Evolutionary conservation across 1,140 invertebrate genomes (phyloP).

Genomic region (Pogonognathellus flavescens): DNA sequence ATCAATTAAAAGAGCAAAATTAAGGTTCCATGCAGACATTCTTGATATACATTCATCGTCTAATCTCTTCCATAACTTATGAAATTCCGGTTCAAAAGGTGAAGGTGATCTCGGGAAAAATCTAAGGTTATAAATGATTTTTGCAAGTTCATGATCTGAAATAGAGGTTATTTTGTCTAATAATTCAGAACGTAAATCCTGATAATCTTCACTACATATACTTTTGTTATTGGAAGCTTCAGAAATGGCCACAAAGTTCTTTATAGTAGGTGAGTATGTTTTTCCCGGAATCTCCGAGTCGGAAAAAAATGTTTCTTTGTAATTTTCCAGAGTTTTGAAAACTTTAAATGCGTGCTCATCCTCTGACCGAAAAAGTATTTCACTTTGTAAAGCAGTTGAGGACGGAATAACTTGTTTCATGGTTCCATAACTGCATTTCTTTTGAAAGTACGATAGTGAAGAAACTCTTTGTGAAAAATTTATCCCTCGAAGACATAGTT

Average conservation of each 20-base stretch:
- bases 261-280: background rate
- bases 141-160: background rate
- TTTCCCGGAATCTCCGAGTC: background rate
- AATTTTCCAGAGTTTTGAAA: background rate
- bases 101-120: background rate
- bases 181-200: background rate
- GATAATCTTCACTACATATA: background rate
- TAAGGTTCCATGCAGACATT: slow-evolving; percentile 69
- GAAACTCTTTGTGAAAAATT: too few relatives aligned
- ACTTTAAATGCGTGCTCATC: background rate
- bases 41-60: slow-evolving; percentile 73
- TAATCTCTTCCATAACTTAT: slow-evolving; percentile 72
- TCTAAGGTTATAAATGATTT: background rate
- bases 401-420: background rate
- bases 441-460: too few relatives aligned
- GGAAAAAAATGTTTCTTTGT: background rate
- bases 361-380: background rate
- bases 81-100: background rate
- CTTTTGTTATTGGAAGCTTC: background rate
- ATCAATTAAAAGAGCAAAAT: slow-evolving; percentile 71
- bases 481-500: too few relatives aligned
- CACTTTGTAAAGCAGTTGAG: background rate
- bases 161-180: background rate
- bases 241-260: background rate
- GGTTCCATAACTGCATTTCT: background rate